These are phyloP conservation scores for Sphinx pinastri DNA, from an alignment of 2,888 invertebrate species.

Conservation along the genomic window DNA sequence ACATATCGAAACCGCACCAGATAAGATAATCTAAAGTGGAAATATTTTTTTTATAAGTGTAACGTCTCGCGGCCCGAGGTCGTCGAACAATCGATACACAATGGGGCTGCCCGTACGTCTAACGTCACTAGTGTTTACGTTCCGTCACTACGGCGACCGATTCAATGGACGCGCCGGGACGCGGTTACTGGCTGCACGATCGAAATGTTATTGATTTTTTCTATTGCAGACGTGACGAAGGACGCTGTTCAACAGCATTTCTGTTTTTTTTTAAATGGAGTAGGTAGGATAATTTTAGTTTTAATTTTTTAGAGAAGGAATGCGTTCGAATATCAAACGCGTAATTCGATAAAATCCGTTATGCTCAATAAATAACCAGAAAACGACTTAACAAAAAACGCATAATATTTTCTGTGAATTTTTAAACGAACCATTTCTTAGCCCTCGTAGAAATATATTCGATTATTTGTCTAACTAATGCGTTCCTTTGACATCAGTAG, in stretches of 20 bases:
- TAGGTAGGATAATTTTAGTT: too few relatives aligned
- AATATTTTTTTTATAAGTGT: neutral
- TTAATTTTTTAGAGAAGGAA: too few relatives aligned
- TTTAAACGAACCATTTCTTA: neutral
- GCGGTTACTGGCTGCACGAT: neutral
- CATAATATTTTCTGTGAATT: neutral
- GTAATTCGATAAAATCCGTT: too few relatives aligned
- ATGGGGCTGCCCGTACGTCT: conserved; percentile 37
- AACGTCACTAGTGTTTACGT: conserved; percentile 73
- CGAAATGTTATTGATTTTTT: conserved; percentile 11
- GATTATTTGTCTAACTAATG: conserved; percentile 20
- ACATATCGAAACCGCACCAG: neutral
- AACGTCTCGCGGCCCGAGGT: conserved; percentile 27
- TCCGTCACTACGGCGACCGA: conserved; percentile 72
- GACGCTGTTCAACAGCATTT: neutral
- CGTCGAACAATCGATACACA: conserved; percentile 61
- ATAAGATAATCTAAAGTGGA: conserved; percentile 10
- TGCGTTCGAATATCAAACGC: too few relatives aligned
- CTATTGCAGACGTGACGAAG: neutral
- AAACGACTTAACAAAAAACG: neutral
- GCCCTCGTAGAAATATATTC: neutral
- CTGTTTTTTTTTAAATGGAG: too few relatives aligned
- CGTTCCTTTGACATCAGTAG: conserved; percentile 11
- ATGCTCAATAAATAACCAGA: neutral
- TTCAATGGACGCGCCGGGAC: conserved; percentile 52